Evolutionary conservation across 2,888 invertebrate genomes (phyloP).

Genomic region (Eupithecia centaureata): DNA sequence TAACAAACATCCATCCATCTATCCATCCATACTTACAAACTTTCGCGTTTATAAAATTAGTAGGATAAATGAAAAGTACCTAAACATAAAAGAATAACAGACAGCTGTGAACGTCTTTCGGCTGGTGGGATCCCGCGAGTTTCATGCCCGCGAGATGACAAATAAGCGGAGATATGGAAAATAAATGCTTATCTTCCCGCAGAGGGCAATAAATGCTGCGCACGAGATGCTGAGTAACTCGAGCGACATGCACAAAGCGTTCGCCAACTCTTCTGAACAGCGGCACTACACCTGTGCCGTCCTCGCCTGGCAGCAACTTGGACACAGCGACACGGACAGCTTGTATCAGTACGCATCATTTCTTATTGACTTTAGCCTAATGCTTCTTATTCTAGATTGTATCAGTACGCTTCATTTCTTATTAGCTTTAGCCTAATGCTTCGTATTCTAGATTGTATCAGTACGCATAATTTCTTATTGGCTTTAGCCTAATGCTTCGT

Average conservation of each 20-base stretch:
- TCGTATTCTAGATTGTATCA: constrained; percentile 57
- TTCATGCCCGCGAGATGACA: too few relatives aligned
- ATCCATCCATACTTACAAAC: too few relatives aligned
- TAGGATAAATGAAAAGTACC: too few relatives aligned
- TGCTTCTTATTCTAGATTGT: neutral
- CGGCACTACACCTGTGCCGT: constrained; percentile 69
- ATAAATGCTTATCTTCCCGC: constrained; percentile 3
- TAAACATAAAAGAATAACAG: too few relatives aligned
- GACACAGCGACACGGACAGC: constrained; percentile 62
- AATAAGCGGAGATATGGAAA: neutral
- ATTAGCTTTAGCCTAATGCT: too few relatives aligned
- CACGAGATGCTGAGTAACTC: constrained; percentile 54
- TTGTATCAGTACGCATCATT: constrained; percentile 59
- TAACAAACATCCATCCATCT: too few relatives aligned
- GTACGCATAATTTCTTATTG: constrained; percentile 48
- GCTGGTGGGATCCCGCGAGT: too few relatives aligned
- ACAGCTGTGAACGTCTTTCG: too few relatives aligned
- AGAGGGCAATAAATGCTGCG: constrained; percentile 55
- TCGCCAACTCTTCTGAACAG: constrained; percentile 55
- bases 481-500: neutral
- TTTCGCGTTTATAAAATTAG: too few relatives aligned
- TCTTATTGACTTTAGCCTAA: neutral
- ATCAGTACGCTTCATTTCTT: too few relatives aligned
- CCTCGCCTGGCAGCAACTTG: constrained; percentile 76
- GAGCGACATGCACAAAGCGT: constrained; percentile 46